Conservation (phyloP, 92 coral and sea anemone genomes). For the Scolanthus callimorphus region DNA sequence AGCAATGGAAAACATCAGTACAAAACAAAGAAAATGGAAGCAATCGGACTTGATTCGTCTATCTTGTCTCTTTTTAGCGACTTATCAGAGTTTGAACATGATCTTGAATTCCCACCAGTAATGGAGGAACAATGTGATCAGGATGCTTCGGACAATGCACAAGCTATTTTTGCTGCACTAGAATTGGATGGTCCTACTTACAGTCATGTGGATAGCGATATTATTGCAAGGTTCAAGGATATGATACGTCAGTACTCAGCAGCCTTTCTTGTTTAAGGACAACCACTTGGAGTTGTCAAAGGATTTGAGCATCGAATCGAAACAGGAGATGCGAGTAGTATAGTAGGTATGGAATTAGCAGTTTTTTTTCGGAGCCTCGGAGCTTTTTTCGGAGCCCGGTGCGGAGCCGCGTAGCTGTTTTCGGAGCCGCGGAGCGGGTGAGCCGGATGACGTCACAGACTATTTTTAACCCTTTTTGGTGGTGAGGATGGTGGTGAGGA, state of each 20-base stretch:
- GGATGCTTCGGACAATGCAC: constrained; percentile 3
- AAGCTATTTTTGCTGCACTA: constrained; percentile 20
- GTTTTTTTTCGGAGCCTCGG: too few species aligned
- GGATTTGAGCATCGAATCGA: constrained; percentile 40
- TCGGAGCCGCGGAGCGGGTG: too few species aligned
- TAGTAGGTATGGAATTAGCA: too few species aligned
- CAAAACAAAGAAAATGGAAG: constrained; percentile 54
- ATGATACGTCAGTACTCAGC: constrained; percentile 25
- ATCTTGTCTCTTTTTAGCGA: constrained; percentile 41
- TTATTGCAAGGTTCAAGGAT: constrained; percentile 29
- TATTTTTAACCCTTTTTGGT: too few species aligned
- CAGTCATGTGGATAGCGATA: constrained; percentile 20
- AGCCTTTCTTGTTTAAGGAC: constrained; percentile 25
- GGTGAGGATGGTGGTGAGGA: too few species aligned
- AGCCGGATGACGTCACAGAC: too few species aligned
- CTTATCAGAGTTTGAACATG: constrained; percentile 11
- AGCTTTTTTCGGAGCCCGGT: too few species aligned
- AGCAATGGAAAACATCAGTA: constrained; percentile 9
- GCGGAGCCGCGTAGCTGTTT: too few species aligned
- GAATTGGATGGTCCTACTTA: constrained; percentile 17
- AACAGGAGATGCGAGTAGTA: too few species aligned
- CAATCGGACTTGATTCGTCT: constrained; percentile 56
- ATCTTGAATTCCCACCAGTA: constrained; percentile 21
- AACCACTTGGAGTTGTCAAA: constrained; percentile 22
- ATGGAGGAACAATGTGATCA: constrained; percentile 14